Percentiles rank a stretch among this genome's conserved stretches.
Evolutionary conservation across 2,797 vertebrate species (phyloP).

Genomic region (Pseudomugil gertrudae): DNA sequence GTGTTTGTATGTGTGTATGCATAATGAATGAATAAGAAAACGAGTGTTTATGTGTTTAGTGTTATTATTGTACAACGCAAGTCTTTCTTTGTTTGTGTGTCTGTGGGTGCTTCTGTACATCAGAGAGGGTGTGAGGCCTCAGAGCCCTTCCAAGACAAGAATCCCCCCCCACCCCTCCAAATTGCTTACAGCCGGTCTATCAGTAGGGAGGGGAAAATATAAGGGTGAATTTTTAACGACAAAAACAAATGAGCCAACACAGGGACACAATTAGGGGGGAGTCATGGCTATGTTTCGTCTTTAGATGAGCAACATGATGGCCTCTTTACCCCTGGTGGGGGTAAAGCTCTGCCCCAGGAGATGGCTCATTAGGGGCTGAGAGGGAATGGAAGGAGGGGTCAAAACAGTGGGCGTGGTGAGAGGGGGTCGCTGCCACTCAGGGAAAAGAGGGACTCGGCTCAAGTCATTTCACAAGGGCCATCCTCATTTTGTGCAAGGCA

Average conservation of each 20-base stretch:
- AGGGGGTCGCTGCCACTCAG: slow-evolving; percentile 59
- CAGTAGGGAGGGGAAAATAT: slow-evolving; percentile 75
- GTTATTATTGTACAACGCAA: slow-evolving; percentile 61
- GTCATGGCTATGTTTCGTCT: slow-evolving; percentile 88
- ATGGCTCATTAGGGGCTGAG: slow-evolving; percentile 86
- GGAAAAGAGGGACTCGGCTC: slow-evolving; percentile 49
- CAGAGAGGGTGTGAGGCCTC: slow-evolving; percentile 70
- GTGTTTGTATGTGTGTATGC: slow-evolving; percentile 43
- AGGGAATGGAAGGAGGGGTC: slow-evolving; percentile 64
- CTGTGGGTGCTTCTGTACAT: slow-evolving; percentile 67
- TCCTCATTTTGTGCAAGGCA: slow-evolving; percentile 47
- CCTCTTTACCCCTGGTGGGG: slow-evolving; percentile 88
- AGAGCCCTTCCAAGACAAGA: slow-evolving; percentile 78
- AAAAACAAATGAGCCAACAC: slow-evolving; percentile 90
- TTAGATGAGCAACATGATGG: slow-evolving; percentile 94
- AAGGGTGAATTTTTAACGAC: slow-evolving; percentile 88
- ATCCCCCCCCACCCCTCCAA: slow-evolving; percentile 73
- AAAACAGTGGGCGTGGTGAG: slow-evolving; percentile 72
- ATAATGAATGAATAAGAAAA: slow-evolving; percentile 49
- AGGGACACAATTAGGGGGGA: slow-evolving; percentile 88
- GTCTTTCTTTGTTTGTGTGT: slow-evolving; percentile 58
- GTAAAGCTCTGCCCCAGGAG: slow-evolving; percentile 87
- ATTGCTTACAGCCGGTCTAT: slow-evolving; percentile 84
- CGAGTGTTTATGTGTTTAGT: slow-evolving; percentile 60
- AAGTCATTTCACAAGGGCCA: slow-evolving; percentile 61